These are phyloP conservation scores for Thunnus thynnus DNA, from an alignment of 2,113 vertebrate genomes.

Conservation along the genomic window DNA sequence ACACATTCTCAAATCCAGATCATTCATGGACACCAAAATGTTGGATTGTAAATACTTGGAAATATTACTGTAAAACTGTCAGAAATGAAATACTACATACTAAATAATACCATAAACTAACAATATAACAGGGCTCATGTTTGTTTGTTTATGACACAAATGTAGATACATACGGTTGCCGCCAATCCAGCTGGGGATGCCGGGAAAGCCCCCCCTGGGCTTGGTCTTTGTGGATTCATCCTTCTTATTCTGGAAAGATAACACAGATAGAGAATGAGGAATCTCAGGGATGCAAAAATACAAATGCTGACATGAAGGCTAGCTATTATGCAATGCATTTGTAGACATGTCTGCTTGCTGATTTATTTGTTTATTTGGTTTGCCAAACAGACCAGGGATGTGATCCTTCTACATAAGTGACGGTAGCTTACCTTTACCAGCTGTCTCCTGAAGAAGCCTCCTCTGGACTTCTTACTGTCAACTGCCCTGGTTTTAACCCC, in stretches of 20 bases:
- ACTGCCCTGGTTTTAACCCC: constrained; percentile 89
- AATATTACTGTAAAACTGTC: neutral
- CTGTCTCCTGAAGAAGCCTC: constrained; percentile 88
- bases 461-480: constrained; percentile 91
- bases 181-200: constrained; percentile 86
- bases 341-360: neutral
- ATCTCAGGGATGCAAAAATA: neutral
- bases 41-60: neutral
- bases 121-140: neutral
- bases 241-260: constrained; percentile 80
- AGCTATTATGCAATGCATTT: neutral
- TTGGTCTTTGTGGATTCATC: constrained; percentile 86
- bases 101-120: neutral
- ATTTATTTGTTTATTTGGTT: neutral
- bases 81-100: neutral
- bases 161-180: constrained; percentile 74
- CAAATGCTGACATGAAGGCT: neutral
- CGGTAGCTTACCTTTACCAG: constrained; percentile 77
- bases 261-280: neutral
- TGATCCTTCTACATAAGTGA: neutral
- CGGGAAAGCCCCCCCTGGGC: constrained; percentile 80
- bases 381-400: neutral
- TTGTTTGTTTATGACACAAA: neutral
- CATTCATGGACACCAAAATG: constrained; percentile 19
- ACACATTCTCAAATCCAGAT: constrained; percentile 70